Evolutionary conservation across 2,797 vertebrate species (phyloP), one percentile per base, ranked within the genome.

Genomic region (Erethizon dorsatum): DNA sequence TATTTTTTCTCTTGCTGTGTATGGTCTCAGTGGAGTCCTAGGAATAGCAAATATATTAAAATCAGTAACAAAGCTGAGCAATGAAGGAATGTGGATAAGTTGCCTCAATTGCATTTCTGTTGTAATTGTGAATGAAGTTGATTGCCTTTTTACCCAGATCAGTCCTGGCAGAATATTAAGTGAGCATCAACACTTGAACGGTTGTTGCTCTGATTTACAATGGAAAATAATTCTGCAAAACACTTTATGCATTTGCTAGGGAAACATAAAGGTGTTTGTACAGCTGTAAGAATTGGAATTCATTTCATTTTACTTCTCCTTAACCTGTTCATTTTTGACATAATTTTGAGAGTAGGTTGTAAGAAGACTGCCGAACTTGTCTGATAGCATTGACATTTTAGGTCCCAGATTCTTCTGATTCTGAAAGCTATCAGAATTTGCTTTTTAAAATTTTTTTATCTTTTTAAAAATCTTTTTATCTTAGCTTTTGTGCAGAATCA

Each of bases 1-100:
- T 87, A 56, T 69, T 95, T 95, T 92, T 17, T 92, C 9, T 86
- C 45, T 95, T 95, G 71, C 45, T 28, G 20, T 93, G n/a, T 12
- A 45, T 5, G 67, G n/a, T 84, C 31, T 84, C 61, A 83, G 0
- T 83, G n/a, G n/a, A 88, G 24, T 90, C 50, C 67, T 73, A 86
- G 3, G 31, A 88, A 78, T 28, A 83, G 33, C 52, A 73, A 24
- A 54, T 83, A 22, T 37, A 26, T 86, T 88, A 86, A 91, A 91
- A 86, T 45, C 82, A 65, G 54, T 94, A 75, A 83, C 52, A 59
- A 65, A 78, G 45, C 71, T 59, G 79, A 41, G n/a, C 80, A 91
- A 3, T 65, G 79, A 89, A 77, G 33, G 91, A 69, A 61, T 71
- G 73, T 69, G 47, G 47, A 61, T 71, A 69, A 77, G 77, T 75